These are phyloP conservation scores for Podotricha telesiphe DNA, from an alignment of 2,888 invertebrate genomes.

Conservation along the genomic window DNA sequence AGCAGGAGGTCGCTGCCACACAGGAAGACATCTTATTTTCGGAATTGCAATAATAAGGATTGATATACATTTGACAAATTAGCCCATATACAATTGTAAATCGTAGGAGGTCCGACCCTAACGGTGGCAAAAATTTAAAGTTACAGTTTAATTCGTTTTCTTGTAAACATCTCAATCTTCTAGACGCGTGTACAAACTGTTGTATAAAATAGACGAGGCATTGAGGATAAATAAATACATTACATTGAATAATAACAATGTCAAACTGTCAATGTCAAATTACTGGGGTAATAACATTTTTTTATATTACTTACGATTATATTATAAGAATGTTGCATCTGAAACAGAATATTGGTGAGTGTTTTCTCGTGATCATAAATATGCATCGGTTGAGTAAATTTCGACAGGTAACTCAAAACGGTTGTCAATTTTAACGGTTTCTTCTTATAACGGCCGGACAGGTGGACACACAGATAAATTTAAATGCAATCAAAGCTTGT, in stretches of 20 bases:
- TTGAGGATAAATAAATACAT: conserved; percentile 11
- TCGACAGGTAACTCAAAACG: conserved; percentile 54
- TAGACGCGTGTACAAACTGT: conserved; percentile 7
- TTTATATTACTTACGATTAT: conserved; percentile 1
- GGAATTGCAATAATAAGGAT: conserved; percentile 61
- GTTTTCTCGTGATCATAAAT: conserved; percentile 43
- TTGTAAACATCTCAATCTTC: conserved; percentile 34
- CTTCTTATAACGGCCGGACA: conserved; percentile 46
- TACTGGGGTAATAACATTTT: conserved; percentile 22
- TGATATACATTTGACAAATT: conserved; percentile 68
- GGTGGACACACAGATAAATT: conserved; percentile 47
- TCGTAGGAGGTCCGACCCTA: conserved; percentile 65
- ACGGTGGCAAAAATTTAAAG: conserved; percentile 46
- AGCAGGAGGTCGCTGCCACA: conserved; percentile 72
- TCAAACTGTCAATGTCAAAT: conserved; percentile 16
- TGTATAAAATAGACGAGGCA: conserved; percentile 11
- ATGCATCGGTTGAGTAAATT: conserved; percentile 40
- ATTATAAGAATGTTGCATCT: conserved; percentile 18
- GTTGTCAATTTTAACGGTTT: conserved; percentile 53
- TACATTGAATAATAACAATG: conserved; percentile 13
- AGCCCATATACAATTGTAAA: conserved; percentile 51
- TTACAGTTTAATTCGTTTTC: conserved; percentile 40
- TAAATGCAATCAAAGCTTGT: conserved; percentile 48
- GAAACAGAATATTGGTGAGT: conserved; percentile 45
- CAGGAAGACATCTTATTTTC: conserved; percentile 74